Evolutionary conservation across 2,113 vertebrate species (phyloP).

Genomic region (Nanorana parkeri): DNA sequence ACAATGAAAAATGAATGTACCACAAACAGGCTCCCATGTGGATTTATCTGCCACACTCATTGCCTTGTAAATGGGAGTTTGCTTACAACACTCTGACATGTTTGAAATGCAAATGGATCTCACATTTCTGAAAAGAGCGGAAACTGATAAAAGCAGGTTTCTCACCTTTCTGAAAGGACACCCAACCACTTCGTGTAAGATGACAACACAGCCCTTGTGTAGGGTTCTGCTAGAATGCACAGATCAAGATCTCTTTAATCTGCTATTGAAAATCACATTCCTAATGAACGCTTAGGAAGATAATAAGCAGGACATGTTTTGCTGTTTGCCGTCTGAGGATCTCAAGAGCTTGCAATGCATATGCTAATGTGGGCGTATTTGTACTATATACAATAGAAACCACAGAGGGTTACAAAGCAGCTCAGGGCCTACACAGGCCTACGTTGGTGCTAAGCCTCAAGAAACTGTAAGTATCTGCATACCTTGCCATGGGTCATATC

Average conservation of each 20-base stretch:
- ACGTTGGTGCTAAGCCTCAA: too few relatives aligned
- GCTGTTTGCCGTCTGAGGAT: slow-evolving; percentile 35
- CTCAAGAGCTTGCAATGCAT: slow-evolving; percentile 23
- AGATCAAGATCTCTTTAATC: slow-evolving; percentile 54
- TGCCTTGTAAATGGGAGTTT: slow-evolving; percentile 28
- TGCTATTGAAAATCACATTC: slow-evolving; percentile 51
- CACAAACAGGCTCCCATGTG: background rate
- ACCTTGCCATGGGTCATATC: too few relatives aligned
- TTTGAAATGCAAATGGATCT: slow-evolving; percentile 55
- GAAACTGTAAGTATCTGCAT: too few relatives aligned
- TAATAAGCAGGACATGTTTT: slow-evolving; percentile 46
- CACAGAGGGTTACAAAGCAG: background rate
- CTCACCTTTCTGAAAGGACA: slow-evolving; percentile 54
- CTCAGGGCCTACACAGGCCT: background rate
- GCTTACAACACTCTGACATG: slow-evolving; percentile 33
- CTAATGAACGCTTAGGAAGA: slow-evolving; percentile 46
- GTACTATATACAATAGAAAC: slow-evolving; percentile 4
- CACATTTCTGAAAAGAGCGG: background rate
- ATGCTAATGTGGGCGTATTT: slow-evolving; percentile 13
- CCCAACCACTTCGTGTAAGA: slow-evolving; percentile 39
- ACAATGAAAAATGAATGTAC: slow-evolving; percentile 8
- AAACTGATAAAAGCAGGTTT: slow-evolving; percentile 54
- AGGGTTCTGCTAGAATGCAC: slow-evolving; percentile 36
- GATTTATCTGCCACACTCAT: slow-evolving; percentile 35
- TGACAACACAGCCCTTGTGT: slow-evolving; percentile 49